Evolutionary conservation across 2,888 invertebrate species (phyloP).

Genomic region (Arctia plantaginis): DNA sequence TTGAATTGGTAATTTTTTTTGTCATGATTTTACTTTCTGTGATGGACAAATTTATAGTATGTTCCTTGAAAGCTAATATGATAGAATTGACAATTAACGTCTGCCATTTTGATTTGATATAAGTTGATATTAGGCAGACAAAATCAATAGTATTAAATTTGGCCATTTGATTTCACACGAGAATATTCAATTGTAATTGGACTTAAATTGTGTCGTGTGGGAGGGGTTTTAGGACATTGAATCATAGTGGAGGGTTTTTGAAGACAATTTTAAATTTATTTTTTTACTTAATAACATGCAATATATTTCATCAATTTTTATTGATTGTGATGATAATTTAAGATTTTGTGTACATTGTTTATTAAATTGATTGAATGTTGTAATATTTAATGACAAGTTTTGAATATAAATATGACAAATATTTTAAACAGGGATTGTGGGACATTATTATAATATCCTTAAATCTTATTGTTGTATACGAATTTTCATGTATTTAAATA

Average conservation of each 20-base stretch:
- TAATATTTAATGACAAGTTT: neutral
- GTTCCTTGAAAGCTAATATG: too few relatives aligned
- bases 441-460: neutral
- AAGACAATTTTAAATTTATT: neutral
- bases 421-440: neutral
- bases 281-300: conserved; percentile 1
- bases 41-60: too few relatives aligned
- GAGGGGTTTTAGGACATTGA: neutral
- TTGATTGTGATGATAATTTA: neutral
- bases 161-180: too few relatives aligned
- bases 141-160: too few relatives aligned
- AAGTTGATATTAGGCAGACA: too few relatives aligned
- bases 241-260: neutral
- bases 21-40: too few relatives aligned
- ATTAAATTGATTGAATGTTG: neutral
- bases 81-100: too few relatives aligned
- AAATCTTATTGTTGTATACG: neutral
- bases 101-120: too few relatives aligned
- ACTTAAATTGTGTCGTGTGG: neutral
- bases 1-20: neutral
- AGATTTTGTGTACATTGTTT: neutral
- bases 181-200: too few relatives aligned
- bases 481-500: neutral
- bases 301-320: conserved; percentile 5
- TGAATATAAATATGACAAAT: neutral